These are phyloP conservation scores for Hyaena hyaena DNA, from an alignment of 2,113 vertebrate genomes.

Conservation along the genomic window DNA sequence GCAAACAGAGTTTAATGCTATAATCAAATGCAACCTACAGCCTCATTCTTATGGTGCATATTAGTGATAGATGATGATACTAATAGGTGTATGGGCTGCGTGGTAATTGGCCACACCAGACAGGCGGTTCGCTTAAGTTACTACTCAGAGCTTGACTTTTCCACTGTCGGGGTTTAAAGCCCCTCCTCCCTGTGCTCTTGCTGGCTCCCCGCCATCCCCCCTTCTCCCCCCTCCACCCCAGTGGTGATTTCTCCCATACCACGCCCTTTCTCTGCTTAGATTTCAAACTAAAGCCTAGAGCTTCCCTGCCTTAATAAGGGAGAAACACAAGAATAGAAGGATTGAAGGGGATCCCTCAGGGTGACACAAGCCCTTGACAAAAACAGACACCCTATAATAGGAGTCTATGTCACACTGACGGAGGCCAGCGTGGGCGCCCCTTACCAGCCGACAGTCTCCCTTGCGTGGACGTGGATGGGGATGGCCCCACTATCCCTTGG, in stretches of 20 bases:
- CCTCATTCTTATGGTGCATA: not conserved
- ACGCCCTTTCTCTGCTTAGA: not conserved
- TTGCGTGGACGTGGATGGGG: not conserved
- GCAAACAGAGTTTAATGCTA: constrained; percentile 42
- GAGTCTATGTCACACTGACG: not conserved
- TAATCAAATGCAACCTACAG: not conserved
- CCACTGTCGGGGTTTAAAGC: not conserved
- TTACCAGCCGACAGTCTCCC: not conserved
- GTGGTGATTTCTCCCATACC: not conserved
- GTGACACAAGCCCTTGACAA: not conserved
- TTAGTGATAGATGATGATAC: not conserved
- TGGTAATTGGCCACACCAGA: not conserved
- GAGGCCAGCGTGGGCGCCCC: too few species aligned
- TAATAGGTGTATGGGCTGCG: not conserved
- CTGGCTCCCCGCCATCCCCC: not conserved
- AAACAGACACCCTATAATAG: not conserved
- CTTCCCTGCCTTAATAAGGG: not conserved
- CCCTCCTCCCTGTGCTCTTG: not conserved
- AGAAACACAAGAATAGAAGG: not conserved
- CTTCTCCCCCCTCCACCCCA: too few species aligned
- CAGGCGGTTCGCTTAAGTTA: not conserved
- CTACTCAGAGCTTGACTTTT: not conserved
- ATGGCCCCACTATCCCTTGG: not conserved
- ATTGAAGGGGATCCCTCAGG: not conserved
- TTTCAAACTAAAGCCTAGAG: not conserved